Evolutionary conservation across 2,113 vertebrate species (phyloP), one percentile per base, ranked within the genome.

Genomic region (Muntiacus muntjak): DNA sequence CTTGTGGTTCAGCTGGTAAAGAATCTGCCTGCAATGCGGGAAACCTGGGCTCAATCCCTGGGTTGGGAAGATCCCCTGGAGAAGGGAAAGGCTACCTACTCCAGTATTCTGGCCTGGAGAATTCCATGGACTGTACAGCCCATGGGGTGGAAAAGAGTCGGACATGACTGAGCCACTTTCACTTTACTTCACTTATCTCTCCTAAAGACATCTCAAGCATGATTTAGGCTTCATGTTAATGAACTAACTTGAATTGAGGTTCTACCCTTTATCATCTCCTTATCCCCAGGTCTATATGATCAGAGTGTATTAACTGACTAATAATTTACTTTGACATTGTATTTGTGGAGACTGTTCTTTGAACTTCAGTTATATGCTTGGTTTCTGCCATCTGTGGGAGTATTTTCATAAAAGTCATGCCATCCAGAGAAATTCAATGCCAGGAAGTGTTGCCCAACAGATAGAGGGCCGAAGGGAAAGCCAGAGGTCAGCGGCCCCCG

Each of bases 371-470:
- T 55, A 52, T 13, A 43, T 16, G 19, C 45, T 96, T 91, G 43
- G 55, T 93, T 89, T 90, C 76, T 98, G 54, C 21, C 92, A 54
- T 14, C 58, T 55, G 14, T 47, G 76, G 33, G 54, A 90, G 12
- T 93, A 55, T 94, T 96, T 97, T 90, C 89, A 43, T 89, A 89
- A 25, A 17, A 78, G 12, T 67, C 52, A 23, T 92, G 30, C 52
- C 89, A 67, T 79, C 52, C 76, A 95, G 87, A 93, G 40, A 93
- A 96, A 98, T 88, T 93, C 85, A 97, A 94, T 97, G 82, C 62
- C 91, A 95, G 93, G 85, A 97, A 97, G 55, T 78, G 23, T 82
- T 95, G 81, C 71, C 93, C 85, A 90, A 86, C 17, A 96, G 76
- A 78, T 19, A 95, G 84, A 82, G 26, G 21, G 8, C 87, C 19